Evolutionary conservation across 2,113 vertebrate species (phyloP).

Genomic region (Thalassarche chlororhynchos): DNA sequence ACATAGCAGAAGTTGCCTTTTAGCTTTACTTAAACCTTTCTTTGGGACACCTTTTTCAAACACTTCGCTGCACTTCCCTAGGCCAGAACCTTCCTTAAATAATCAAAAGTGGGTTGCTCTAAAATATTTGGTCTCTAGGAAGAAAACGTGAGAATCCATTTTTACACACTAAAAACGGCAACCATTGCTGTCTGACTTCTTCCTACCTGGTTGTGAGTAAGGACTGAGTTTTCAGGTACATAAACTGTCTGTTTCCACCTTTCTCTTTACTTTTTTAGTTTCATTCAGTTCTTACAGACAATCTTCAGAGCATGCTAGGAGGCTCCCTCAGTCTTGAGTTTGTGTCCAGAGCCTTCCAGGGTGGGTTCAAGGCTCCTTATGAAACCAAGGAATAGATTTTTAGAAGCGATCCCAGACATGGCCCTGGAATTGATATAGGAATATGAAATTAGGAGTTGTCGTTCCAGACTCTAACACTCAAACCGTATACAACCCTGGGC

Average conservation of each 20-base stretch:
- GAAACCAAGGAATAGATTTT: background rate
- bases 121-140: background rate
- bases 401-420: background rate
- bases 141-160: background rate
- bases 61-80: background rate
- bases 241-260: background rate
- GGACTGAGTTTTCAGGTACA: background rate
- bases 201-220: background rate
- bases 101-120: background rate
- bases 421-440: background rate
- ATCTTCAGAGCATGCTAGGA: background rate
- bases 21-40: background rate
- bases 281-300: background rate
- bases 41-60: background rate
- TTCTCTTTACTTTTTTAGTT: background rate
- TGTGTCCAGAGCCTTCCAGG: background rate
- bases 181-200: background rate
- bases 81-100: background rate
- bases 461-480: background rate
- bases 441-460: background rate
- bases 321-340: background rate
- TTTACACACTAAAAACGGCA: background rate
- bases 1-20: background rate
- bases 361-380: background rate
- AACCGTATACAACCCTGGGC: rapidly evolving